Evolutionary conservation across 2,888 invertebrate species (phyloP).

Genomic region (Achlya flavicornis): DNA sequence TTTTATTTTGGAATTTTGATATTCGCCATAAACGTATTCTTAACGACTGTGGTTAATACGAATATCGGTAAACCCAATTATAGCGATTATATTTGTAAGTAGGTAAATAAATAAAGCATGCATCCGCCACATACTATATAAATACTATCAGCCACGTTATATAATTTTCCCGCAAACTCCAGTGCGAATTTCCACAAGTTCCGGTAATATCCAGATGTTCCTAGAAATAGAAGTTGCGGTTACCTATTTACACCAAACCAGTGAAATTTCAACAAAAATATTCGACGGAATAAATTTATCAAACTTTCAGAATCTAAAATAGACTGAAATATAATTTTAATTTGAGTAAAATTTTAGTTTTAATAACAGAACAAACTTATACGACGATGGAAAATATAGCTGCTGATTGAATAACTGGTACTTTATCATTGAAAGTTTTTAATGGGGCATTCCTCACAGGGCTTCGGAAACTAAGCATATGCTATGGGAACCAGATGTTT

Average conservation of each 20-base stretch:
- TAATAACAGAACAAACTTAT: background rate
- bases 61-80: too few relatives aligned
- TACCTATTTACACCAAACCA: background rate
- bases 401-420: too few relatives aligned
- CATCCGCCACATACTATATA: background rate
- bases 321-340: background rate
- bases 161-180: background rate
- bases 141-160: background rate
- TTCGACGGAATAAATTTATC: background rate
- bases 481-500: too few relatives aligned
- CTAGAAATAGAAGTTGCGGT: slow-evolving; percentile 2
- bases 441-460: too few relatives aligned
- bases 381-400: too few relatives aligned
- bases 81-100: too few relatives aligned
- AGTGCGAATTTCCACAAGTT: background rate
- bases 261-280: background rate
- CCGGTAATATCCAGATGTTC: background rate
- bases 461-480: too few relatives aligned
- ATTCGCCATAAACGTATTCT: too few relatives aligned
- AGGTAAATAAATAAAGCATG: background rate
- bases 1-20: too few relatives aligned
- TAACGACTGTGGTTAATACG: too few relatives aligned
- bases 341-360: background rate
- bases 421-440: too few relatives aligned
- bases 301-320: background rate